Base-by-base conservation (phyloP, 2,888 invertebrate genomes). In the Ophioninae sp. region DNA sequence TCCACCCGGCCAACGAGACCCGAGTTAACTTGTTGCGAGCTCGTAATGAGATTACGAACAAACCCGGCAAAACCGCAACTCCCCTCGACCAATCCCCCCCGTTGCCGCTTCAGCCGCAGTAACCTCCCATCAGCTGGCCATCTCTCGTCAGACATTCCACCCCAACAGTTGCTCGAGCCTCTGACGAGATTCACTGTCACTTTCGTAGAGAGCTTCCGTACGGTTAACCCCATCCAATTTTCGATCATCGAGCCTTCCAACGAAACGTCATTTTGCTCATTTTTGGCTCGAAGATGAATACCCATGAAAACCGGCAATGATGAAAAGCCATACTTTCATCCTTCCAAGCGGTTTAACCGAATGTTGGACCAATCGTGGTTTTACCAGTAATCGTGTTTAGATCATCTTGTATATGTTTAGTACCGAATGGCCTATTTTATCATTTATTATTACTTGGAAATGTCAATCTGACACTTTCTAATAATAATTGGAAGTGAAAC, bases 41-140 rank as follows among this genome's bases (percentile, higher is more conserved):
- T 85, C 82, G 85, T 86, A 86, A 86, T 86, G 85, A 85, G 85
- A 86, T 86, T 85, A 86, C 86, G 86, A 86, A 86, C 85, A 86
- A 86, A 85, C 86, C 85, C 77, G 72, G 78, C 78, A 80, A 84
- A 86, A 85, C 86, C 86, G 75, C 86, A 81, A 78, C 76, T 78
- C 75, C 71, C 78, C 67, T 81, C 81, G 79, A 84, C 81, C 81
- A 71, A 81, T 76, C 37, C 71, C 39, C 51, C 74, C 83, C 30
- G 1, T 51, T 22, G 44, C 63, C 75, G 59, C 58, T 65, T 30
- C 30, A 44, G 30, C 65, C 59, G 22, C 30, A n/a, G 7, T 44
- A 10, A 39, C 58, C 64, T 41, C 74, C 41, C 78, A 72, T 41
- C 61, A 30, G 59, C 67, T 63, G 30, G 68, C 64, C 61, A 76